A percentile compares a stretch with the other conserved stretches of the same genome.
phyloP scores from a whole-genome alignment of 2,797 vertebrate genomes.

The Sebastes kiyomatsui region DNA sequence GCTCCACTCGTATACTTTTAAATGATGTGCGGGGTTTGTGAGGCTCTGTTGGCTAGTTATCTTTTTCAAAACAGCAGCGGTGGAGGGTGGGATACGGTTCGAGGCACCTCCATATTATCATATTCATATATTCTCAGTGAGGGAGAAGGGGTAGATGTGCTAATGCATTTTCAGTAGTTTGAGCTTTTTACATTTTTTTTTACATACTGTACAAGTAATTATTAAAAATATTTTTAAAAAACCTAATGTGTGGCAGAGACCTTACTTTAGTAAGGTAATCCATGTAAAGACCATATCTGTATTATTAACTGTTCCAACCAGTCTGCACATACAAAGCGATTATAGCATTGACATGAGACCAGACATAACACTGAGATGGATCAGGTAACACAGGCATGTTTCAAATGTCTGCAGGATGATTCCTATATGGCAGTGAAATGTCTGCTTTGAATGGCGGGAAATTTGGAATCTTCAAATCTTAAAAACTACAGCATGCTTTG shows the following conservation, averaged over 20 bases:
- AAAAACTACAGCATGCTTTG: not conserved
- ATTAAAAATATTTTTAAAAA: not conserved
- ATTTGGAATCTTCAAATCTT: not conserved
- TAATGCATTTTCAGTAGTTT: not conserved
- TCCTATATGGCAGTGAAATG: not conserved
- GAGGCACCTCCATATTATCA: not conserved
- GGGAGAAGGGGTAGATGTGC: not conserved
- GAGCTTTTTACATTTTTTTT: not conserved
- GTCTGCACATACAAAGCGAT: not conserved
- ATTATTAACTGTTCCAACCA: not conserved
- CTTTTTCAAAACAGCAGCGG: not conserved
- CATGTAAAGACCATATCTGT: not conserved
- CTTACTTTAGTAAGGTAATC: not conserved
- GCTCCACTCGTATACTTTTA: not conserved
- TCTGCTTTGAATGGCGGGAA: not conserved
- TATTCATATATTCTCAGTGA: not conserved
- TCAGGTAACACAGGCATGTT: not conserved
- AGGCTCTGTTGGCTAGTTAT: not conserved
- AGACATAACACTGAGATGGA: not conserved
- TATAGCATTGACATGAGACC: not conserved
- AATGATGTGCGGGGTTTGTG: not conserved
- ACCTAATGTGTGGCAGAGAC: not conserved
- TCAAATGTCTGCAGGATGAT: not conserved
- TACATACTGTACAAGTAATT: not conserved
- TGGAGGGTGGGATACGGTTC: not conserved